Base-by-base conservation (phyloP, 2,888 invertebrate species). In the Hydriomena furcata region DNA sequence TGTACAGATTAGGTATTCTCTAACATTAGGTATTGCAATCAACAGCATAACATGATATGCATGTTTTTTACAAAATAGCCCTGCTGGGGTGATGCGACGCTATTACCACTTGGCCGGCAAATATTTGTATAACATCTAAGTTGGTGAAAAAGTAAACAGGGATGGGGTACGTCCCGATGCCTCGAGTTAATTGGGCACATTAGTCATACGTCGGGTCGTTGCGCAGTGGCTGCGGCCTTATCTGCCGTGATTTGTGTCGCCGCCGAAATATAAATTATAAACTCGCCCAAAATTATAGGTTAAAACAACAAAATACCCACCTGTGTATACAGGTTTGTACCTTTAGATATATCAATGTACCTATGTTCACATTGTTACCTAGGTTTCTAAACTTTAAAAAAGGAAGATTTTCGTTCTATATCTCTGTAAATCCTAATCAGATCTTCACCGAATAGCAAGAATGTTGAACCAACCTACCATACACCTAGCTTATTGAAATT, bases 211-310 rank as follows among this genome's bases (percentile, higher is more conserved):
- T 65, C 68, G 77, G 69, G 71, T 69, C 70, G 70, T 63, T 70
- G 73, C 68, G 64, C 67, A 56, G 66, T 68, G 61, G 66, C 66
- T 66, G 63, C 66, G 55, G 67, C 70, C 78, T 82, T 86, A 84
- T 85, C 84, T 81, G 64, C 60, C 61, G 75, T 85, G 83, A 85
- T 85, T 85, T 84, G 84, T 82, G 76, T 78, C 76, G 65, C 75
- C 65, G 66, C 73, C 71, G 72, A 79, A 82, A 79, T 81, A 78
- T 79, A 81, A 77, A 79, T 76, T 76, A 76, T 71, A 71, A 68
- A 65, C 69, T 63, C 61, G 42, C 63, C 61, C 63, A 66, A 65
- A 69, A 71, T 70, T 72, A 73, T 73, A 73, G 71, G 73, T 73
- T 73, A 69, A 63, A 68, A 66, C 60, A 65, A 64, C 65, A 63